Evolutionary conservation across 2,888 invertebrate species (phyloP), one percentile per base, ranked within the genome.

Genomic region (Zygaena filipendulae): DNA sequence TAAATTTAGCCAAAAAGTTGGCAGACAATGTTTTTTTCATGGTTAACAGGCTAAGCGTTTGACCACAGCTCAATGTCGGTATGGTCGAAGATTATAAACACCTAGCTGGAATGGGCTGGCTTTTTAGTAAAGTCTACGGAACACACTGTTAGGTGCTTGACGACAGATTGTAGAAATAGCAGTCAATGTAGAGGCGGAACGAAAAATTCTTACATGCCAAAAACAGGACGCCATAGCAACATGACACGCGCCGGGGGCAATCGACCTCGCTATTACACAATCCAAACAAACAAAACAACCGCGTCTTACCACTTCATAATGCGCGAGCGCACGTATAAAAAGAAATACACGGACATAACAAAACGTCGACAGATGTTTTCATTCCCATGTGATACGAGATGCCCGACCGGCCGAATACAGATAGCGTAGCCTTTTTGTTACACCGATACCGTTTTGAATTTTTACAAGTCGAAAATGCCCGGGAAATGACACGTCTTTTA

Each of bases 331-430:
- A 53, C 50, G 51, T 51, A 54, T 58, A 53, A 40, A 56, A 16
- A 16, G 16, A 16, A 4, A n/a, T 4, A 16, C 7, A 7, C 16
- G 29, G 16, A 51, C 58, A 50, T 53, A 55, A 58, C 49, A 47
- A 59, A 59, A 69, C 59, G 66, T 67, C 64, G 67, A 72, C 72
- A 71, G 68, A 69, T 70, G 67, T 71, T 72, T 69, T 67, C 61
- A 69, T 68, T 72, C 67, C 57, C 63, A 63, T 64, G 61, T 68
- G 64, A 68, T 69, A 64, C 59, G 53, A 52, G 51, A 59, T 60
- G 60, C 57, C 49, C 50, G 49, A 39, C 33, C 45, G 35, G 40
- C 29, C 42, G 27, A 31, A 35, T 27, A 42, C 36, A 48, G 59
- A 61, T 64, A 62, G 52, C 45, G 56, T 53, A 47, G 47, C 55